Evolutionary conservation across 2,113 vertebrate genomes (phyloP), one percentile per base, ranked within the genome.

Genomic region (Tetrao urogallus): DNA sequence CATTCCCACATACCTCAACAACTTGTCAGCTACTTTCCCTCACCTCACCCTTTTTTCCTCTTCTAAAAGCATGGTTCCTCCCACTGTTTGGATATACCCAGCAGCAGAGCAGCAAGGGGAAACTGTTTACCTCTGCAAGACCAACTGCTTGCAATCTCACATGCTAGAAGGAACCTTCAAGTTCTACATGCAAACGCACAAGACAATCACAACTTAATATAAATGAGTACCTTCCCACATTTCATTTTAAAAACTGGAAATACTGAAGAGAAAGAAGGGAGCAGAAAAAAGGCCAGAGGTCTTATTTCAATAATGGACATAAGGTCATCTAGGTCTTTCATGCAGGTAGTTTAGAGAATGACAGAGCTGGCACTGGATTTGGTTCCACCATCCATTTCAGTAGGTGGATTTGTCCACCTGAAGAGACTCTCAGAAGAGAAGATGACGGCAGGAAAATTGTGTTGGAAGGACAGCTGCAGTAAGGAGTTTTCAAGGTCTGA

Each of bases 121-220:
- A 28, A 50, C 34, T 6, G n/a, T 28, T 66, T 47, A 24, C 22
- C 65, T 61, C 82, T 66, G 65, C 58, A 24, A 61, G 10, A 28
- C 17, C 70, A 66, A 34, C 56, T 0, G 0, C 32, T 4, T 38
- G 14, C 65, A 75, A 40, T 24, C 13, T 34, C 36, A 40, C 0
- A 8, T 2, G 43, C 58, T 36, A 56, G 43, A 56, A 82, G 54
- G 40, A 65, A 48, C 79, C 70, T 63, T 11, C 65, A 80, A 17
- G 28, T 15, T 34, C 27, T 21, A 25, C 2, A 82, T 22, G 10
- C 11, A 64, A 79, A 27, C 6, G 45, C 56, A 74, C 36, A 74
- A 78, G 74, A 63, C 30, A 67, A 74, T 63, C 56, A 57, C 48
- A 83, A 70, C 30, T 32, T 30, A 80, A 77, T 0, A 66, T 27